A percentile compares a stretch with the other conserved stretches of the same genome.
These are phyloP conservation scores for Hoplostethus mediterraneus DNA, from an alignment of 2,797 vertebrate species.

Conservation along the genomic window DNA sequence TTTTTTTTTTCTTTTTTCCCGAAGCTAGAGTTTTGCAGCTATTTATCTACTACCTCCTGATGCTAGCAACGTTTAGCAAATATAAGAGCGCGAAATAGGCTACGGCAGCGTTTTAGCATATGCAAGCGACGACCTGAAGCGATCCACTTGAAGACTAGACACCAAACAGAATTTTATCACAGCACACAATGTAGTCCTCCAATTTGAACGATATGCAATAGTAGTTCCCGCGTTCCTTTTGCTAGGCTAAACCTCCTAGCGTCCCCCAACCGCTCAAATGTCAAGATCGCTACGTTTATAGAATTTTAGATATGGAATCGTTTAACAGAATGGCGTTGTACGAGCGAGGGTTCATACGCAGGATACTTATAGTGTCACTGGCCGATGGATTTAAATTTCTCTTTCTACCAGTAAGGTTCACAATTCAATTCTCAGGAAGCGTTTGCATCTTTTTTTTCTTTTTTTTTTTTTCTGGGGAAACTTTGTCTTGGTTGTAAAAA, in stretches of 20 bases:
- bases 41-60: slow-evolving; percentile 83
- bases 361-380: slow-evolving; percentile 41
- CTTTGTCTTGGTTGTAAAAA: too few relatives aligned
- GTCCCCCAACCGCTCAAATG: slow-evolving; percentile 39
- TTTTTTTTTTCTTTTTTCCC: slow-evolving; percentile 49
- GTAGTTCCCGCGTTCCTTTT: slow-evolving; percentile 73
- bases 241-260: slow-evolving; percentile 55
- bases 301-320: slow-evolving; percentile 63
- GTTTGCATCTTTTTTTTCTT: slow-evolving; percentile 81
- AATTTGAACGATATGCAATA: slow-evolving; percentile 81
- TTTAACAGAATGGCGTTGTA: slow-evolving; percentile 77
- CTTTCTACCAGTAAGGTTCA: slow-evolving; percentile 93
- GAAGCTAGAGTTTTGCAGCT: slow-evolving; percentile 68
- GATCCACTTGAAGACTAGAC: slow-evolving; percentile 77
- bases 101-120: slow-evolving; percentile 70
- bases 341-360: slow-evolving; percentile 64
- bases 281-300: slow-evolving; percentile 69
- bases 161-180: slow-evolving; percentile 75
- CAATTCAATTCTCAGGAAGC: slow-evolving; percentile 96
- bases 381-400: slow-evolving; percentile 52
- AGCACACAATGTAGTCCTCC: slow-evolving; percentile 73
- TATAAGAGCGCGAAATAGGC: slow-evolving; percentile 47
- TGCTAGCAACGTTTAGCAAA: slow-evolving; percentile 70
- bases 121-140: slow-evolving; percentile 68
- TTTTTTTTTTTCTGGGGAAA: slow-evolving; percentile 81